These are phyloP conservation scores for Bombylius discolor DNA, from an alignment of 2,888 invertebrate genomes.

Conservation along the genomic window DNA sequence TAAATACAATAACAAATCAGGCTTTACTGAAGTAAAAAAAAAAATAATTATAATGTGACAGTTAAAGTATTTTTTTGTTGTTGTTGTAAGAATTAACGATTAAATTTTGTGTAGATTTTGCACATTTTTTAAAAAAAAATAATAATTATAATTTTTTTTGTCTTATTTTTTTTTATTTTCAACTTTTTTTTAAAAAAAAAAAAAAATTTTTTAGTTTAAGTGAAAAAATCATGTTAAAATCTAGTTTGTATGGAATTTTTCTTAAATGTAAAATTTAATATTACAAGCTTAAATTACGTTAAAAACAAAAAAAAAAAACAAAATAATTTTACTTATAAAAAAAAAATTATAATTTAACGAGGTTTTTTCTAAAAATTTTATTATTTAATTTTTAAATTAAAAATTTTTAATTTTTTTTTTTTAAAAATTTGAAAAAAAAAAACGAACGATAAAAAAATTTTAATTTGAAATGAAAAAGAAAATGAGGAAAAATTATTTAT, in stretches of 20 bases:
- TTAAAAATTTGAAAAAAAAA: neutral
- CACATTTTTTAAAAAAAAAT: neutral
- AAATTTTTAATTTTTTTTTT: neutral
- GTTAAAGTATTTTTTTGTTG: too few relatives aligned
- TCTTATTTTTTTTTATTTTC: neutral
- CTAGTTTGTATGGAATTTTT: constrained; percentile 4
- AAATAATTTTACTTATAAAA: neutral
- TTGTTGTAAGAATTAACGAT: too few relatives aligned
- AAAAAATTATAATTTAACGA: neutral
- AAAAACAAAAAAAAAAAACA: too few relatives aligned
- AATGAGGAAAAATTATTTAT: too few relatives aligned
- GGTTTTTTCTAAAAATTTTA: neutral
- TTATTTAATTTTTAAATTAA: neutral
- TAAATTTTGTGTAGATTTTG: too few relatives aligned
- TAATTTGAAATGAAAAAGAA: neutral
- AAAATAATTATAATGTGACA: neutral
- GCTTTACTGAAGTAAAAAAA: neutral
- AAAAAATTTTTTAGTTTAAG: neutral
- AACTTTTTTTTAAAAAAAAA: too few relatives aligned
- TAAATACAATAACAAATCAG: too few relatives aligned
- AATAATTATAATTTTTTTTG: neutral
- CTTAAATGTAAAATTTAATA: constrained; percentile 2
- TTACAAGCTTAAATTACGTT: neutral
- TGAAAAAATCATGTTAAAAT: neutral
- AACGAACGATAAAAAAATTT: neutral